A percentile compares a stretch with the other conserved stretches of the same genome.
Conservation (phyloP, 2,113 vertebrate genomes). For the Rhizomys pruinosus region DNA sequence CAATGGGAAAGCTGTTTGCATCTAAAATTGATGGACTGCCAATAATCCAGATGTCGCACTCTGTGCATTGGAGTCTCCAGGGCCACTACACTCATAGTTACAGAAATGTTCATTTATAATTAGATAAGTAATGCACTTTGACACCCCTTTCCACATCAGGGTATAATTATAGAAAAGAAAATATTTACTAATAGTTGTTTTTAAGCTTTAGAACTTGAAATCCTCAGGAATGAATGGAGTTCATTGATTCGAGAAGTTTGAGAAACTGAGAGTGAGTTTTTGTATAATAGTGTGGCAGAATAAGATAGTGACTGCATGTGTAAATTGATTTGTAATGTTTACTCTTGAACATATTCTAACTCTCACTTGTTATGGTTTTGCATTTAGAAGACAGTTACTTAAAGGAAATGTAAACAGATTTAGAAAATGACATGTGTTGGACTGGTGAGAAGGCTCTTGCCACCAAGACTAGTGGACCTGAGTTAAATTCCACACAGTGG, state of each 20-base stretch:
- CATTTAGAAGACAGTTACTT: neutral
- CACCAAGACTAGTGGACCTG: too few relatives aligned
- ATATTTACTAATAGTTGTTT: neutral
- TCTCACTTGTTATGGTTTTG: neutral
- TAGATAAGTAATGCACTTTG: neutral
- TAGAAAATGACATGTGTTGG: neutral
- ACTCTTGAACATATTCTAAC: neutral
- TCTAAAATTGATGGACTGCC: neutral
- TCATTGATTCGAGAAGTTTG: neutral
- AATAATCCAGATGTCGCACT: constrained; percentile 6
- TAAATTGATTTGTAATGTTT: neutral
- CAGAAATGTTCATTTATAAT: neutral
- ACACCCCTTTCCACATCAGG: neutral
- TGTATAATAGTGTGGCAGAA: neutral
- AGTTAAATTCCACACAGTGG: too few relatives aligned
- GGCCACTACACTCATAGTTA: neutral
- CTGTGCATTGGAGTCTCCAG: neutral
- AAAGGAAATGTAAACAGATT: neutral
- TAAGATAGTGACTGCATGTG: neutral
- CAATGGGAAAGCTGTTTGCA: neutral
- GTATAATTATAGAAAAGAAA: neutral
- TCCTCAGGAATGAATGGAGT: neutral
- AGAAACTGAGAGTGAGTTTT: neutral
- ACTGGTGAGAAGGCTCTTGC: too few relatives aligned
- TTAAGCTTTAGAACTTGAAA: neutral